phyloP scores from a whole-genome alignment of 2,888 invertebrate species.

The Agrochola lota region DNA sequence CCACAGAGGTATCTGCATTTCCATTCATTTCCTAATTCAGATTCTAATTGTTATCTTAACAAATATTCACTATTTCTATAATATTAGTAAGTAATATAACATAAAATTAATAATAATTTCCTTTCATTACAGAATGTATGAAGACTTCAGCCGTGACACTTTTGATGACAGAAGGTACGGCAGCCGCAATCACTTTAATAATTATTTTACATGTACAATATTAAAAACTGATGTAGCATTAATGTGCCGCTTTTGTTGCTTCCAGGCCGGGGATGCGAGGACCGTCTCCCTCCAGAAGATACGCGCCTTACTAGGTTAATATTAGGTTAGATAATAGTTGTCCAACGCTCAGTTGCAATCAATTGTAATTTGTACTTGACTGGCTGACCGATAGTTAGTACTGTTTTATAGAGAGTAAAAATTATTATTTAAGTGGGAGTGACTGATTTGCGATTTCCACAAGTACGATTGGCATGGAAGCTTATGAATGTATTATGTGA shows the following conservation, averaged over 20 bases:
- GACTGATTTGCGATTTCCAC: constrained; percentile 76
- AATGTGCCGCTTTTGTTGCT: constrained; percentile 74
- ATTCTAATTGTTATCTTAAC: background rate
- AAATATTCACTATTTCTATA: background rate
- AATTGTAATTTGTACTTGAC: constrained; percentile 74
- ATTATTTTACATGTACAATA: constrained; percentile 20
- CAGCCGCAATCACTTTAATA: background rate
- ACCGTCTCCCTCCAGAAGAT: constrained; percentile 95
- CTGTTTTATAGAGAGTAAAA: constrained; percentile 77
- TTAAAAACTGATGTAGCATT: background rate
- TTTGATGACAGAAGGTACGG: constrained; percentile 96
- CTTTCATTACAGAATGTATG: constrained; percentile 92
- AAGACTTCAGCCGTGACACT: constrained; percentile 96
- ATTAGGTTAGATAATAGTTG: constrained; percentile 63
- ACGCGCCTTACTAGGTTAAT: constrained; percentile 93
- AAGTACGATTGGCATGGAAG: constrained; percentile 75
- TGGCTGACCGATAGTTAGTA: constrained; percentile 74
- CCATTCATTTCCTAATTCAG: background rate
- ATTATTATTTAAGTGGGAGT: constrained; percentile 75
- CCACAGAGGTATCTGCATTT: background rate
- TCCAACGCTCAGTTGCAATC: constrained; percentile 71
- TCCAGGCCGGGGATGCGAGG: constrained; percentile 94
- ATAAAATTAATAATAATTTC: constrained; percentile 26
- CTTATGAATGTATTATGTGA: constrained; percentile 72
- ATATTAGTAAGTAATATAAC: constrained; percentile 4